These are phyloP conservation scores for Dendronephthya gigantea DNA, from an alignment of 64 coral and sea anemone genomes.

Conservation along the genomic window DNA sequence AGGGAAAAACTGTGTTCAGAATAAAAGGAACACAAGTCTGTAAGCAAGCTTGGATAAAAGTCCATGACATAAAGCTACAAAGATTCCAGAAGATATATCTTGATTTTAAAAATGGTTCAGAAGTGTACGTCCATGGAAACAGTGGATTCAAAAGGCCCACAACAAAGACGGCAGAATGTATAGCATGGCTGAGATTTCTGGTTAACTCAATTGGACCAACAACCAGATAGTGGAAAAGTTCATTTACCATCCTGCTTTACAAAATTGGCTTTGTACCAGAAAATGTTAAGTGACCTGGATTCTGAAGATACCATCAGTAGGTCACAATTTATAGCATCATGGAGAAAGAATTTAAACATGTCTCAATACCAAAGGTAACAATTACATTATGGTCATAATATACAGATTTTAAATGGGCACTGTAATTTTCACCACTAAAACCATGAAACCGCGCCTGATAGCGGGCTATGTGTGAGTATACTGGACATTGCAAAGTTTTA, in stretches of 20 bases:
- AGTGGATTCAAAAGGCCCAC: not conserved
- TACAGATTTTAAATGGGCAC: too few species aligned
- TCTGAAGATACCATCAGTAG: too few species aligned
- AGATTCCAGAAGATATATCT: not conserved
- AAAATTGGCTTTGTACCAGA: not conserved
- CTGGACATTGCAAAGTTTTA: too few species aligned
- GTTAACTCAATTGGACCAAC: not conserved
- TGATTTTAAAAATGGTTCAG: not conserved
- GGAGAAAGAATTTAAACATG: too few species aligned
- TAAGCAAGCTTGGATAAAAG: not conserved
- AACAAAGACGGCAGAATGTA: not conserved
- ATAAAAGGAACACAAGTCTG: not conserved
- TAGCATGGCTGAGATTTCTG: not conserved
- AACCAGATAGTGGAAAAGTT: not conserved
- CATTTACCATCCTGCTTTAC: not conserved
- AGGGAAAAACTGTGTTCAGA: too few species aligned
- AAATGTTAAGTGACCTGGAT: too few species aligned
- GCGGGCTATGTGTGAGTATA: too few species aligned
- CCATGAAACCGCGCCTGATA: too few species aligned
- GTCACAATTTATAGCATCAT: too few species aligned
- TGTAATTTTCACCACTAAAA: too few species aligned
- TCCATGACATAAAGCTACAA: not conserved
- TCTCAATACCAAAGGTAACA: too few species aligned
- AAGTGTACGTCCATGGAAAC: not conserved
- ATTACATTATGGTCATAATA: too few species aligned